phyloP scores from a whole-genome alignment of 2,113 vertebrate species.

The Patagioenas fasciata region DNA sequence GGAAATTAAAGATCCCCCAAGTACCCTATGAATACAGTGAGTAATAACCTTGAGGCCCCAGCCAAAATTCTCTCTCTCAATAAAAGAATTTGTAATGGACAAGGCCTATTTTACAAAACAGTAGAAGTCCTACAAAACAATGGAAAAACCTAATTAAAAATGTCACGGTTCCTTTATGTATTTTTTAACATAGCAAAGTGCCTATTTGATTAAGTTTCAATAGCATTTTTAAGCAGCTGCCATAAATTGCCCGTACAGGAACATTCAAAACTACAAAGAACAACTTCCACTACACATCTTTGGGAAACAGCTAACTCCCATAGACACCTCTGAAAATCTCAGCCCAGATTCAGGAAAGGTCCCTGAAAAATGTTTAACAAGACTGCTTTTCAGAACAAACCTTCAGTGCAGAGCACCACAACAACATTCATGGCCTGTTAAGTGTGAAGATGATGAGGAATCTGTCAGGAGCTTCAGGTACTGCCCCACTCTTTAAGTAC shows the following conservation, averaged over 20 bases:
- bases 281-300: neutral
- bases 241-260: neutral
- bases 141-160: constrained; percentile 17
- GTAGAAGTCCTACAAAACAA: constrained; percentile 19
- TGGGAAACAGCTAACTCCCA: neutral
- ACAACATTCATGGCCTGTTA: neutral
- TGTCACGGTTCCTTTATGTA: neutral
- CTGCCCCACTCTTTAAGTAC: neutral
- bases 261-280: neutral
- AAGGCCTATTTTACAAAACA: constrained; percentile 5
- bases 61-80: constrained; percentile 10
- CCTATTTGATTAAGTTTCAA: constrained; percentile 13
- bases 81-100: constrained; percentile 4
- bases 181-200: neutral
- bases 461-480: neutral
- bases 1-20: constrained; percentile 58
- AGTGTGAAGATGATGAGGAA: neutral
- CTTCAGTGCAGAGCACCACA: neutral
- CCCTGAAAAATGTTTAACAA: neutral
- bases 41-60: constrained; percentile 29
- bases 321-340: neutral
- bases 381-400: neutral
- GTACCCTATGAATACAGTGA: constrained; percentile 35
- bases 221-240: neutral
- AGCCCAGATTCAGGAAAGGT: neutral